phyloP scores from a whole-genome alignment of 2,888 invertebrate genomes.

The Zaprionus lineosus region DNA sequence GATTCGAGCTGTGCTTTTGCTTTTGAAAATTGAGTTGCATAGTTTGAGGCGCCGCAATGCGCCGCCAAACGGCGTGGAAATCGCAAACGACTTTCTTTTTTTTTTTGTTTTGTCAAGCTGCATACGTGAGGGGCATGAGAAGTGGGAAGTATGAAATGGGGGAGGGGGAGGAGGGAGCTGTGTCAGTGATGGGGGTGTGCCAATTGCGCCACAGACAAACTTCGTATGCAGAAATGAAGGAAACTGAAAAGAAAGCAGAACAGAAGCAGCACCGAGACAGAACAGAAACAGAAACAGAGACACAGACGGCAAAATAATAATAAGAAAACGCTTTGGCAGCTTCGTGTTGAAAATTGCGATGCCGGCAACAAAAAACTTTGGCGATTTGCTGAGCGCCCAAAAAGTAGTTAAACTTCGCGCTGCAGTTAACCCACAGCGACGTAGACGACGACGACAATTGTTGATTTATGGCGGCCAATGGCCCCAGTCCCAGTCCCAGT shows the following conservation, averaged over 20 bases:
- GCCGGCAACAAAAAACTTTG: slow-evolving; percentile 45
- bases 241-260: neutral
- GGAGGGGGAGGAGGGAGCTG: neutral
- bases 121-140: slow-evolving; percentile 3
- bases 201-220: slow-evolving; percentile 44
- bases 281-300: no score
- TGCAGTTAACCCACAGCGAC: slow-evolving; percentile 45
- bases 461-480: slow-evolving; percentile 52
- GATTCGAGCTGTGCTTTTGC: slow-evolving; percentile 15
- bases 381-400: slow-evolving; percentile 62
- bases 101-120: slow-evolving; percentile 55
- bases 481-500: no score
- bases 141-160: neutral
- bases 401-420: slow-evolving; percentile 62
- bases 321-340: slow-evolving; percentile 47
- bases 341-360: slow-evolving; percentile 73
- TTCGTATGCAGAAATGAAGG: slow-evolving; percentile 21
- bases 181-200: slow-evolving; percentile 21
- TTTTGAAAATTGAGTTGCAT: slow-evolving; percentile 47
- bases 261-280: no score
- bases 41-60: slow-evolving; percentile 47
- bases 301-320: slow-evolving; percentile 42
- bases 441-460: slow-evolving; percentile 45
- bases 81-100: slow-evolving; percentile 34
- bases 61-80: slow-evolving; percentile 28